phyloP scores from a whole-genome alignment of 2,797 vertebrate genomes.

The Cuculus canorus region DNA sequence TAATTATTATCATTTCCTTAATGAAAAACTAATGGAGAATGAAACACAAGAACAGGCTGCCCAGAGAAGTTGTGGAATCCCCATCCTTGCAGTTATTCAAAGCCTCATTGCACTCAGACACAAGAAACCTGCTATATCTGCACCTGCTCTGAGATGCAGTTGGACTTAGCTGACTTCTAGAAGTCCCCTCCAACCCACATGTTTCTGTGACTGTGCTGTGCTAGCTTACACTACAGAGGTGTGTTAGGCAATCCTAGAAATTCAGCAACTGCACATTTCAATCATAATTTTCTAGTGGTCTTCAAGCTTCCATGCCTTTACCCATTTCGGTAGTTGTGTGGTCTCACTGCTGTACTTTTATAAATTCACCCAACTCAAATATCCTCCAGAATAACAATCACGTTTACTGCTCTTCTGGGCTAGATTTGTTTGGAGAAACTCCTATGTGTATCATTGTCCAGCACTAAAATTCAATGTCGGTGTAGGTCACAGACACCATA shows the following conservation, averaged over 20 bases:
- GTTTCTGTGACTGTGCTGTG: not conserved
- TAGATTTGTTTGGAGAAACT: not conserved
- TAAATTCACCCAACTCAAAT: not conserved
- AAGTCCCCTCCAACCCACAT: not conserved
- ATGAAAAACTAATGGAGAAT: not conserved
- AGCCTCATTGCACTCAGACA: accelerated
- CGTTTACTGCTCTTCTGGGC: not conserved
- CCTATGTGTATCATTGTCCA: not conserved
- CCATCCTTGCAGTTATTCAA: not conserved
- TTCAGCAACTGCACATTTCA: not conserved
- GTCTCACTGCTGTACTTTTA: not conserved
- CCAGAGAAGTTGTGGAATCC: not conserved
- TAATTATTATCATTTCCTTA: not conserved
- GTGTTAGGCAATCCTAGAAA: not conserved
- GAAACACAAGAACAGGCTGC: not conserved
- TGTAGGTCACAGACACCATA: not conserved
- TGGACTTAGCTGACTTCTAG: not conserved
- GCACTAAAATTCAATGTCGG: not conserved
- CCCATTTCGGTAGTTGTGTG: not conserved
- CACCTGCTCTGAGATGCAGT: not conserved
- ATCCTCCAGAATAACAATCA: not conserved
- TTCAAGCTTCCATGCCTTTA: not conserved
- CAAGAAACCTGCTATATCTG: not conserved
- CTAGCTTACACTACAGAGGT: not conserved
- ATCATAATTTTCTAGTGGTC: not conserved